Evolutionary conservation across 2,113 vertebrate species (phyloP).

Genomic region (Muntiacus reevesi): DNA sequence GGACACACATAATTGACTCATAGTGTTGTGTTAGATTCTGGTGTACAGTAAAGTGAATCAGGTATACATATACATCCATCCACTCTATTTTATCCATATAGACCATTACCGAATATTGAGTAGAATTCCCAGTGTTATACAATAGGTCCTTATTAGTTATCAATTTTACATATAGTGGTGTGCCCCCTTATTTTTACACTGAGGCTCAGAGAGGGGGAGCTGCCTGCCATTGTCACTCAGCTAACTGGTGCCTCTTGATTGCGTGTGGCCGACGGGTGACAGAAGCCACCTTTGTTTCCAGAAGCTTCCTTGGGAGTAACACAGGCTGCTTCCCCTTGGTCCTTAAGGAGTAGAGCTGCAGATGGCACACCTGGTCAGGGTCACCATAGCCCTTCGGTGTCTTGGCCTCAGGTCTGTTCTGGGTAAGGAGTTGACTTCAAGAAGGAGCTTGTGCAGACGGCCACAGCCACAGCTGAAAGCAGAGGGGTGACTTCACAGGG

Average conservation of each 20-base stretch:
- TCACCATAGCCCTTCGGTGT: neutral
- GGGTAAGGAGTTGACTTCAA: neutral
- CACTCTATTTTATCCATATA: neutral
- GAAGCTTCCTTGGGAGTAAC: neutral
- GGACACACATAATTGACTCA: neutral
- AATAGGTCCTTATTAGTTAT: neutral
- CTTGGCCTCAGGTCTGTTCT: neutral
- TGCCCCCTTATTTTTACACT: neutral
- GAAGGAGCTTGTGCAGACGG: neutral
- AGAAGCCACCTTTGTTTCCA: neutral
- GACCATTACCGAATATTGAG: neutral
- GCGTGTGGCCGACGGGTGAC: neutral
- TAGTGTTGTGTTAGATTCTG: neutral
- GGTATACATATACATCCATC: neutral
- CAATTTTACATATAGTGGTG: neutral
- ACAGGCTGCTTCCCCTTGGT: neutral
- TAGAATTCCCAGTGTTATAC: neutral
- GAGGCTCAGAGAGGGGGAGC: neutral
- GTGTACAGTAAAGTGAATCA: neutral
- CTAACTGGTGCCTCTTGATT: neutral
- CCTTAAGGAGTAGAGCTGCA: neutral
- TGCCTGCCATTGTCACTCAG: neutral
- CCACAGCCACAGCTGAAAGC: neutral
- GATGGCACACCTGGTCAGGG: neutral
- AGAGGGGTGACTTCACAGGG: conserved; percentile 20